phyloP scores from a whole-genome alignment of 2,888 invertebrate species.

The Aplocera efformata region DNA sequence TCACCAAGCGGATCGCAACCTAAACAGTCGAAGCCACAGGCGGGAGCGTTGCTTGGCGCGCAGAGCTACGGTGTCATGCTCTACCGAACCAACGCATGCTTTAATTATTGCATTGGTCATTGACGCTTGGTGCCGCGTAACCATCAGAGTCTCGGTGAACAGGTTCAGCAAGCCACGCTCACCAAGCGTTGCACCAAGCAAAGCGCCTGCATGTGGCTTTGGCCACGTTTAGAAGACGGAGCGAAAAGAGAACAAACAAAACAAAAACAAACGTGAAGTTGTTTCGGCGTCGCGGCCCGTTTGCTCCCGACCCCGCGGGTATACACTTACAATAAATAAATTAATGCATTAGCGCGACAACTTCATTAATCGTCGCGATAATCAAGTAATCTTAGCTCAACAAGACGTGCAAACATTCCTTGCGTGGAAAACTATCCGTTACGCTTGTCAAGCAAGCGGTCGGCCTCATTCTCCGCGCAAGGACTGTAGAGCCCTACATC shows the following conservation, averaged over 20 bases:
- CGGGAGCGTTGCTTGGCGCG: too few relatives aligned
- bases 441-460: slow-evolving; percentile 6
- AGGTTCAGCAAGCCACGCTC: too few relatives aligned
- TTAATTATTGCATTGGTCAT: too few relatives aligned
- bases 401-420: slow-evolving; percentile 33
- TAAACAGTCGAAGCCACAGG: too few relatives aligned
- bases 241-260: slow-evolving; percentile 76
- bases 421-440: slow-evolving; percentile 29
- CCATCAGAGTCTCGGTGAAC: too few relatives aligned
- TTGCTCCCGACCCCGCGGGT: slow-evolving; percentile 25
- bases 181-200: too few relatives aligned
- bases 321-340: slow-evolving; percentile 45
- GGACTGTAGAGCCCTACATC: slow-evolving; percentile 38
- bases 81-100: too few relatives aligned
- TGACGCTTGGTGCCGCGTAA: too few relatives aligned
- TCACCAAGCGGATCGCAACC: slow-evolving; percentile 54
- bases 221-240: slow-evolving; percentile 56
- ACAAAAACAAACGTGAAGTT: slow-evolving; percentile 74
- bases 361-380: slow-evolving; percentile 40
- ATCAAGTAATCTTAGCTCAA: slow-evolving; percentile 31
- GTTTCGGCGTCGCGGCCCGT: slow-evolving; percentile 43
- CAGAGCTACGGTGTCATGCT: too few relatives aligned
- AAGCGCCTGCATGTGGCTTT: too few relatives aligned
- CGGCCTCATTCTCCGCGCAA: slow-evolving; percentile 31
- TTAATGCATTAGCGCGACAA: slow-evolving; percentile 41